A percentile compares a stretch with the other conserved stretches of the same genome.
Evolutionary conservation across 2,113 vertebrate genomes (phyloP).

Genomic region (Grallaria varia): DNA sequence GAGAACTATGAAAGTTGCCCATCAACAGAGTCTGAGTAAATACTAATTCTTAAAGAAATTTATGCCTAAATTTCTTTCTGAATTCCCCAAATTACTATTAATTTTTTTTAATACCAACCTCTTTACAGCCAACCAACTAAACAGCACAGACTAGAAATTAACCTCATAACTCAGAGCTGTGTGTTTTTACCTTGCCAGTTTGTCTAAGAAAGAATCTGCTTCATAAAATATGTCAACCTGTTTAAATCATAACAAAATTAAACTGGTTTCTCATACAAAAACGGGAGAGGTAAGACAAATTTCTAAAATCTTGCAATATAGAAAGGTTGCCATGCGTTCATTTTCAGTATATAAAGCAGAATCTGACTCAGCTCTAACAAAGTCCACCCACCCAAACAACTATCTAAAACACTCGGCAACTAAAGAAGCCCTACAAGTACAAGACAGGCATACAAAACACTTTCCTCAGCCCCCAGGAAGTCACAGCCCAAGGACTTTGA

Average conservation of each 20-base stretch:
- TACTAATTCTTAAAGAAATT: not conserved
- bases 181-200: not conserved
- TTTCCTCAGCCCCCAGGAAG: not conserved
- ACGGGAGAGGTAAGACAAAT: not conserved
- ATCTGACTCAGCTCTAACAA: not conserved
- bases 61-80: not conserved
- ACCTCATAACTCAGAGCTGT: not conserved
- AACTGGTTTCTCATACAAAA: not conserved
- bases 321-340: not conserved
- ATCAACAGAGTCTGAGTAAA: not conserved
- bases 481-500: not conserved
- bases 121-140: not conserved
- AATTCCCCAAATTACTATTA: not conserved
- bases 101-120: not conserved
- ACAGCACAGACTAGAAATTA: not conserved
- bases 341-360: not conserved
- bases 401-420: accelerated
- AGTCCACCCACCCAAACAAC: not conserved
- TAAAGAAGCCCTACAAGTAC: not conserved
- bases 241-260: not conserved
- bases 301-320: not conserved
- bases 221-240: not conserved
- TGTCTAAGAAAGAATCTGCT: not conserved
- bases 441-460: not conserved
- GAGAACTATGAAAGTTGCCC: not conserved